These are phyloP conservation scores for Lochmaea capreae DNA, from an alignment of 2,888 invertebrate species.

Conservation along the genomic window DNA sequence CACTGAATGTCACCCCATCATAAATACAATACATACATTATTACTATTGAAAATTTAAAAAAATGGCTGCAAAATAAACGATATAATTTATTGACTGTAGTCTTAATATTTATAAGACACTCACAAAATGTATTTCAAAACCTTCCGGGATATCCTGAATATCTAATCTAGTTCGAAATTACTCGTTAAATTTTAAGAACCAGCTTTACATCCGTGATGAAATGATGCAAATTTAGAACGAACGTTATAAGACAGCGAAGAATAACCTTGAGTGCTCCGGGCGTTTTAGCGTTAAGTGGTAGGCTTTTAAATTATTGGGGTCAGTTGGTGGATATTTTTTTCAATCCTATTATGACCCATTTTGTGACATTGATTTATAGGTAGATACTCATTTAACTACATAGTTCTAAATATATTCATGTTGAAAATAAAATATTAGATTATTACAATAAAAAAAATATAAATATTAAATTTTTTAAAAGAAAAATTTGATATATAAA, in stretches of 20 bases:
- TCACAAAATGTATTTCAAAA: too few species aligned
- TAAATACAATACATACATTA: too few species aligned
- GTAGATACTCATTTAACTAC: not conserved
- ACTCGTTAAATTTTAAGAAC: not conserved
- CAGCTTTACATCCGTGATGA: conserved; percentile 23
- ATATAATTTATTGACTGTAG: too few species aligned
- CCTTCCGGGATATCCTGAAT: not conserved
- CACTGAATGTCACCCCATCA: too few species aligned
- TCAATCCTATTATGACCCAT: conserved; percentile 11
- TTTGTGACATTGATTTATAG: conserved; percentile 16
- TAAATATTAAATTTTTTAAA: too few species aligned
- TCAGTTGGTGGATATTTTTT: conserved; percentile 27
- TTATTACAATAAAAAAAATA: not conserved
- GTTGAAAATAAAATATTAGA: not conserved
- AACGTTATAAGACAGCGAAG: conserved; percentile 25
- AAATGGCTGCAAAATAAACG: too few species aligned
- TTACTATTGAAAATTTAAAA: too few species aligned
- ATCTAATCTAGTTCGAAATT: not conserved
- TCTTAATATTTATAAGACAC: too few species aligned
- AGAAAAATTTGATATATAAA: too few species aligned
- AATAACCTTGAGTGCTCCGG: conserved; percentile 22
- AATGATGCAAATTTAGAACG: conserved; percentile 28
- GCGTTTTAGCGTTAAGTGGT: conserved; percentile 17
- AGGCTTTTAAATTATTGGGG: conserved; percentile 24
- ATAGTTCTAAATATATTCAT: not conserved